Evolutionary conservation across 1,140 invertebrate species (phyloP).

Genomic region (Drosophila varians): DNA sequence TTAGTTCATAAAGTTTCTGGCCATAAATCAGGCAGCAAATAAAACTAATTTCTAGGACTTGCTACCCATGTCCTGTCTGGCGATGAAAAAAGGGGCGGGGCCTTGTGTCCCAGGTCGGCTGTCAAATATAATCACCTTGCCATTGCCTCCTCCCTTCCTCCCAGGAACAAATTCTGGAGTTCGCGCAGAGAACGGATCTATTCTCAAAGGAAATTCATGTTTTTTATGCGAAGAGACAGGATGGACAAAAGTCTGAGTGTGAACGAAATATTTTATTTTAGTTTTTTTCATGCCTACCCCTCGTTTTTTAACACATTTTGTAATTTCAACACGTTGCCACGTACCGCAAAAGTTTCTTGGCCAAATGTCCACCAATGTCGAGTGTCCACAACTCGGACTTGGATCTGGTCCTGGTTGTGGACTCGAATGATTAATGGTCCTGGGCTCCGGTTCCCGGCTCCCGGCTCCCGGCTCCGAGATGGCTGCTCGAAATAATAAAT

Average conservation of each 20-base stretch:
- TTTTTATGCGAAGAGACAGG: constrained; percentile 50
- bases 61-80: constrained; percentile 16
- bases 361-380: constrained; percentile 45
- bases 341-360: constrained; percentile 53
- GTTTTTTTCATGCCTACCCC: neutral
- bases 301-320: constrained; percentile 72
- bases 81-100: constrained; percentile 31
- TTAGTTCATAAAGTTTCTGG: neutral
- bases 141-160: constrained; percentile 14
- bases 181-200: constrained; percentile 48
- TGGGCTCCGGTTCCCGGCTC: constrained; percentile 11
- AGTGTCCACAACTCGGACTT: constrained; percentile 68
- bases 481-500: constrained; percentile 53
- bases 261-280: constrained; percentile 78
- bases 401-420: constrained; percentile 35
- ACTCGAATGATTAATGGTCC: constrained; percentile 64
- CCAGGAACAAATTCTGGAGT: neutral
- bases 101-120: constrained; percentile 68
- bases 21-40: constrained; percentile 1
- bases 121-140: constrained; percentile 77
- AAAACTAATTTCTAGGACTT: neutral
- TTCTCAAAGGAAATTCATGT: constrained; percentile 78
- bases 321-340: constrained; percentile 79
- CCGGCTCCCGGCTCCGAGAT: constrained; percentile 14
- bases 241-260: constrained; percentile 47